phyloP scores from a whole-genome alignment of 2,797 vertebrate species.

The Silurus aristotelis region DNA sequence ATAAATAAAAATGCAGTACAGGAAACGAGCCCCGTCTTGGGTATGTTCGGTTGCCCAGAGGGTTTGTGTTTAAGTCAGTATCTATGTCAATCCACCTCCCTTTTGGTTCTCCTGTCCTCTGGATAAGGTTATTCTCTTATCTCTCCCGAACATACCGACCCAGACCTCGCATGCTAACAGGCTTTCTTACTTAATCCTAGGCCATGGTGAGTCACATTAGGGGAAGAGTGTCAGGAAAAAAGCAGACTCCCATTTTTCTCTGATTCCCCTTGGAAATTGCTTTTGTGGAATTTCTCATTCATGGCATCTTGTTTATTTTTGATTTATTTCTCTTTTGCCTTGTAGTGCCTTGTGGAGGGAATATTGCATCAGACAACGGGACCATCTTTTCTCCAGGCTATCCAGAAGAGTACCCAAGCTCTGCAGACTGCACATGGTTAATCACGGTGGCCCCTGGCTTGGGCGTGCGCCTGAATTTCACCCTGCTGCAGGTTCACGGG shows the following conservation, averaged over 20 bases:
- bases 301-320: constrained; percentile 9
- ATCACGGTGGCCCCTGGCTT: constrained; percentile 87
- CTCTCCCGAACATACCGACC: constrained; percentile 72
- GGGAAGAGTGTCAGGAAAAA: not conserved
- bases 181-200: constrained; percentile 76
- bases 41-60: constrained; percentile 32
- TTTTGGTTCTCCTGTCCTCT: constrained; percentile 43
- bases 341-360: constrained; percentile 92
- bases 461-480: constrained; percentile 92
- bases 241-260: constrained; percentile 7
- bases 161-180: constrained; percentile 72
- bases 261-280: constrained; percentile 32
- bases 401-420: constrained; percentile 91
- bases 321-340: constrained; percentile 9
- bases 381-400: constrained; percentile 95
- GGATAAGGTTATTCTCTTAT: constrained; percentile 73
- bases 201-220: constrained; percentile 52
- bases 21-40: constrained; percentile 2
- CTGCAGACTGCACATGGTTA: constrained; percentile 93
- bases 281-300: constrained; percentile 28
- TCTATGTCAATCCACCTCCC: constrained; percentile 35
- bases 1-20: constrained; percentile 9
- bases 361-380: constrained; percentile 90
- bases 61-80: constrained; percentile 24
- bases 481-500: constrained; percentile 89